Conservation (phyloP, 1,140 invertebrate genomes). For the Sycophaga agraensis region DNA sequence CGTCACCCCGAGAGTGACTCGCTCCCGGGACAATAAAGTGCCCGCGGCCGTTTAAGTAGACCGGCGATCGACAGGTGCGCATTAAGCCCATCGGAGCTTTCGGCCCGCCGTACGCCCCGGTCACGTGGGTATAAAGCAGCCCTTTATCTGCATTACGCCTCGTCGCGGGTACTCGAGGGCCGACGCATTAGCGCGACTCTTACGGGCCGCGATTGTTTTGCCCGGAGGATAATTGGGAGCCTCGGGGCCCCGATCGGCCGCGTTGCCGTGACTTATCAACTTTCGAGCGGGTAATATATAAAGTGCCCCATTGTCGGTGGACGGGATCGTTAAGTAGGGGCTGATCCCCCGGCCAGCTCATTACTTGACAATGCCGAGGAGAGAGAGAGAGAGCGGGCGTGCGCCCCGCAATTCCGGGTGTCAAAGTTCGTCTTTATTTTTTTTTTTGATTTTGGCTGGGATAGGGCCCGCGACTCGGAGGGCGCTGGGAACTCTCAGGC, state of each 20-base stretch:
- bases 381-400: too few relatives aligned
- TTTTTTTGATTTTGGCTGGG: constrained; percentile 12
- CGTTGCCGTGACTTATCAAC: constrained; percentile 10
- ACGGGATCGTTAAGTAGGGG: constrained; percentile 18
- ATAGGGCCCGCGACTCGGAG: not conserved
- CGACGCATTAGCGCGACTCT: too few relatives aligned
- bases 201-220: constrained; percentile 52
- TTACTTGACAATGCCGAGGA: constrained; percentile 15
- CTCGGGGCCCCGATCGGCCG: constrained; percentile 39
- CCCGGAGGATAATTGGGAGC: constrained; percentile 38
- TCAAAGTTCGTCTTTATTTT: constrained; percentile 13
- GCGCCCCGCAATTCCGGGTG: constrained; percentile 13
- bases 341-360: constrained; percentile 25
- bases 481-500: constrained; percentile 10
- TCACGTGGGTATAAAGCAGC: not conserved
- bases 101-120: too few relatives aligned
- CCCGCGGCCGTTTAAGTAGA: too few relatives aligned
- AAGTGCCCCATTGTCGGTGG: constrained; percentile 48
- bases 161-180: too few relatives aligned
- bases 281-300: constrained; percentile 45
- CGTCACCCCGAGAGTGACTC: not conserved
- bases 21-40: too few relatives aligned
- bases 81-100: too few relatives aligned
- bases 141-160: not conserved
- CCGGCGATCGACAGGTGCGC: too few relatives aligned